These are phyloP conservation scores for Forbesichthys agassizii DNA, from an alignment of 2,113 vertebrate species.

Conservation along the genomic window DNA sequence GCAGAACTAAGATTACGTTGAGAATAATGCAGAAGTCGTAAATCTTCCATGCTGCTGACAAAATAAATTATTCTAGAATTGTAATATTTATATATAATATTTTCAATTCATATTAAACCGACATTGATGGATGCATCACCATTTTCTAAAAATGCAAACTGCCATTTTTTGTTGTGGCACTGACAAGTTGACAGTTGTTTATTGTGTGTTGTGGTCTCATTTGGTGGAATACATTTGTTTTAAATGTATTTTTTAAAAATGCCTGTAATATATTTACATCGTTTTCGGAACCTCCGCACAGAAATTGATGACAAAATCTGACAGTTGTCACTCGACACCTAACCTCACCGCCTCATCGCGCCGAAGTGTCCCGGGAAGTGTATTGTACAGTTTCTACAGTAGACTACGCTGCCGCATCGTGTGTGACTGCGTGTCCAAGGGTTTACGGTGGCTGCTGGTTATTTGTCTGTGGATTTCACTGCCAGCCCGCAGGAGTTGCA, in stretches of 20 bases:
- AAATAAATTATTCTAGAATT: constrained; percentile 54
- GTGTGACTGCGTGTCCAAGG: constrained; percentile 23
- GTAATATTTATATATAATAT: constrained; percentile 54
- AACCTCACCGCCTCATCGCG: no score
- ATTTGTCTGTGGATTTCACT: constrained; percentile 71
- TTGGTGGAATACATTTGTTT: not conserved
- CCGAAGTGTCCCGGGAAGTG: not conserved
- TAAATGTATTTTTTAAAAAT: not conserved
- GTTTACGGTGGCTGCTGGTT: constrained; percentile 52
- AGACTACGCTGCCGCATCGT: constrained; percentile 25
- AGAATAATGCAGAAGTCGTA: constrained; percentile 71
- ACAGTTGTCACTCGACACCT: not conserved
- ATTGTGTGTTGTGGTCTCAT: constrained; percentile 50
- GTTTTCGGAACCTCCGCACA: constrained; percentile 35
- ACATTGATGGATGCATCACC: constrained; percentile 74
- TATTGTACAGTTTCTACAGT: constrained; percentile 1
- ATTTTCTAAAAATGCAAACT: constrained; percentile 62
- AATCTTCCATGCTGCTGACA: constrained; percentile 70
- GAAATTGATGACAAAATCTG: constrained; percentile 34
- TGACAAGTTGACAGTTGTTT: constrained; percentile 54
- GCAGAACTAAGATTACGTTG: constrained; percentile 74
- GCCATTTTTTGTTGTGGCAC: constrained; percentile 55
- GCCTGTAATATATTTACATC: no score
- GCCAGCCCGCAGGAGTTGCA: constrained; percentile 65
- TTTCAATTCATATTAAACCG: constrained; percentile 65